These are phyloP conservation scores for Cryptoblepharus egeriae DNA, from an alignment of 2,797 vertebrate genomes.

Conservation along the genomic window DNA sequence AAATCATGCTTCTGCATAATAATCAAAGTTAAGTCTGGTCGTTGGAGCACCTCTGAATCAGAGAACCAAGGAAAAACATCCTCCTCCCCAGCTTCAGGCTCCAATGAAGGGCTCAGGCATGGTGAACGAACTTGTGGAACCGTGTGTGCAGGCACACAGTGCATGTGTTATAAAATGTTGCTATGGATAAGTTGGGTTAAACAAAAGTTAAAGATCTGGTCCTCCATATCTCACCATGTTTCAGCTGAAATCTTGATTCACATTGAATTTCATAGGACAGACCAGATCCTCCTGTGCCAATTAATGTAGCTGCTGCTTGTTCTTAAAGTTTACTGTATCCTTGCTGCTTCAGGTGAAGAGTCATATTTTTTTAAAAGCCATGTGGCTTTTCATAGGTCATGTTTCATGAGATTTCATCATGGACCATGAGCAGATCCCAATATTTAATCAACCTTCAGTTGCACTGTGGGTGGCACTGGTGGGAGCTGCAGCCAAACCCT, in stretches of 20 bases:
- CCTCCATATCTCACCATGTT: not conserved
- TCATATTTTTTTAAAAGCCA: not conserved
- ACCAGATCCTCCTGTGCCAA: not conserved
- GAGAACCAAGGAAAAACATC: too few relatives aligned
- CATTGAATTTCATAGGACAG: not conserved
- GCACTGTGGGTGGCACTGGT: too few relatives aligned
- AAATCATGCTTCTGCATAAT: not conserved
- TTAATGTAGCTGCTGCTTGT: not conserved
- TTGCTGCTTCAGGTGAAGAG: not conserved
- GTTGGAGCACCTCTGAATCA: not conserved
- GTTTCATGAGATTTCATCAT: too few relatives aligned
- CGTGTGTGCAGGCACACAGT: too few relatives aligned
- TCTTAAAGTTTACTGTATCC: not conserved
- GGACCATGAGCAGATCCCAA: not conserved
- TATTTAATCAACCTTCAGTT: slow-evolving; percentile 1
- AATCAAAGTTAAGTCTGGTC: not conserved
- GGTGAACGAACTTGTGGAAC: not conserved
- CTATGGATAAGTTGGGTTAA: too few relatives aligned
- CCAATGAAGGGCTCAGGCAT: not conserved
- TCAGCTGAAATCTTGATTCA: not conserved
- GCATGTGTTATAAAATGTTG: not conserved
- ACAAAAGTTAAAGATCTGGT: too few relatives aligned
- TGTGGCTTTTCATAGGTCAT: not conserved
- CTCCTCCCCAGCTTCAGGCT: not conserved
- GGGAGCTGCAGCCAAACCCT: too few relatives aligned